phyloP scores from a whole-genome alignment of 37 sponge, comb jelly and placozoan genomes.

The Hormiphora californensis region DNA sequence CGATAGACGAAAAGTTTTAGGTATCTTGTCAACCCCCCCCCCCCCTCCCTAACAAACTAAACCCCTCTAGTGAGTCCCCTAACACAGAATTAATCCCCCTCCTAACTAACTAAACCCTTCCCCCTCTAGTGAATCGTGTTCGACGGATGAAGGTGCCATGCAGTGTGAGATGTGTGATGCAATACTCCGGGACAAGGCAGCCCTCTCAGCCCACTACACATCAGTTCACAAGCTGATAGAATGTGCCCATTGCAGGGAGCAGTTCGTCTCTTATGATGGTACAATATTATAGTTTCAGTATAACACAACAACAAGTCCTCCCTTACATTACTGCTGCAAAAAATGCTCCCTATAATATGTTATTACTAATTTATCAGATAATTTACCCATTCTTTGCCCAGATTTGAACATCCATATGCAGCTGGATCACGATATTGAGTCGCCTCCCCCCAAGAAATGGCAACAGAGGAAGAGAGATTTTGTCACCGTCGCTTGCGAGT shows the following conservation, averaged over 20 bases:
- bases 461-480: too few species aligned
- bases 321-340: too few species aligned
- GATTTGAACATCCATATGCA: constrained; percentile 22
- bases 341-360: neutral
- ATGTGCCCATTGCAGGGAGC: constrained; percentile 7
- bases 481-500: constrained; percentile 27
- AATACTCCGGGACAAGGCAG: neutral
- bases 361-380: neutral
- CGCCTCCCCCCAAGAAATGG: neutral
- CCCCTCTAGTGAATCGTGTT: neutral
- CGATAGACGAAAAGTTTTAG: too few species aligned
- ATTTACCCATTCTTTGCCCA: neutral
- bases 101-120: too few species aligned
- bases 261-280: too few species aligned
- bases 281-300: too few species aligned
- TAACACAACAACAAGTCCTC: too few species aligned
- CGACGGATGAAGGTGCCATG: neutral
- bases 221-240: neutral
- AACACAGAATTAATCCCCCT: too few species aligned
- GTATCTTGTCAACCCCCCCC: too few species aligned
- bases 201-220: neutral
- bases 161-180: constrained; percentile 37
- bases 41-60: too few species aligned
- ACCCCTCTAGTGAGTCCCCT: too few species aligned
- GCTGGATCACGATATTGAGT: constrained; percentile 10